These are phyloP conservation scores for Apamea monoglypha DNA, from an alignment of 2,888 invertebrate species.

Conservation along the genomic window DNA sequence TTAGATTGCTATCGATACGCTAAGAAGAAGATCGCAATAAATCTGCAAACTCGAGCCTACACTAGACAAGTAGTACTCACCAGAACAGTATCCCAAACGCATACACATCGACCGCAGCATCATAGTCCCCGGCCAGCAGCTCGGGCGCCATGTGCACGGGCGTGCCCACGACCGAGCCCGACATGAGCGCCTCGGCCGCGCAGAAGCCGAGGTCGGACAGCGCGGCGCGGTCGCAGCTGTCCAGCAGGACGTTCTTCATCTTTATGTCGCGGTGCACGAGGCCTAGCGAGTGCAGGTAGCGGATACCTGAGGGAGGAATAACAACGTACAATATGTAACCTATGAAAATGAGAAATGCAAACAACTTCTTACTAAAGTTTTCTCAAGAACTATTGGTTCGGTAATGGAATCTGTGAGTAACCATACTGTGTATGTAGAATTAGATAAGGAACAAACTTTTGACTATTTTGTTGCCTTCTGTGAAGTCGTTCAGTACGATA, in stretches of 20 bases:
- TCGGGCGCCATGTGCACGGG: conserved; percentile 98
- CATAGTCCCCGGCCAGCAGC: conserved; percentile 94
- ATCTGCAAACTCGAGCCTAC: no score
- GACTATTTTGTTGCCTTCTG: no score
- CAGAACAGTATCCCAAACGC: conserved; percentile 97
- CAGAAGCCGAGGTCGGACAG: conserved; percentile 97
- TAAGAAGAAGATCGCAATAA: no score
- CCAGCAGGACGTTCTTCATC: conserved; percentile 96
- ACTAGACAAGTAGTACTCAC: conserved; percentile 75
- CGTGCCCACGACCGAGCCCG: conserved; percentile 96
- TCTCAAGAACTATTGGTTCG: no score
- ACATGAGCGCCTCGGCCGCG: conserved; percentile 97
- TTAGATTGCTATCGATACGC: no score
- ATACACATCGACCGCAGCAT: conserved; percentile 96
- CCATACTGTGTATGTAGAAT: no score
- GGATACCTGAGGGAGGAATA: conserved; percentile 89
- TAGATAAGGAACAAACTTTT: no score
- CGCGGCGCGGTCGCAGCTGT: conserved; percentile 93
- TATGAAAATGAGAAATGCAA: no score
- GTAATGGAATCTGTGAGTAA: no score
- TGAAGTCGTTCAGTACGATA: no score
- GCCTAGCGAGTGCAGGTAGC: conserved; percentile 96
- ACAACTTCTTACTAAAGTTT: no score
- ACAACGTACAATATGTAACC: background rate
- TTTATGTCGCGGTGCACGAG: conserved; percentile 97